phyloP scores from a whole-genome alignment of 2,888 invertebrate genomes.

The Standfussiana lucernea region DNA sequence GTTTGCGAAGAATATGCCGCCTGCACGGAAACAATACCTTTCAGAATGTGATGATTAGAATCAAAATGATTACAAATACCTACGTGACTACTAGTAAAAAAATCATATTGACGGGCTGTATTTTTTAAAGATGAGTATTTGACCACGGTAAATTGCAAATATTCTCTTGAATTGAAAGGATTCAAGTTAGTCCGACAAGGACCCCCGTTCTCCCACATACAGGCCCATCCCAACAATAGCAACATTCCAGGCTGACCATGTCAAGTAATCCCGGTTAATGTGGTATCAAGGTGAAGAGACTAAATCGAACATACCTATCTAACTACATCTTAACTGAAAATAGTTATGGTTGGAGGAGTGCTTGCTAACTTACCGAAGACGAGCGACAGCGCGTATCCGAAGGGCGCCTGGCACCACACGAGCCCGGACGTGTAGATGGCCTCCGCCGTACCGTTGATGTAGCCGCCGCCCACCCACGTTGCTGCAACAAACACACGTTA shows the following conservation, averaged over 20 bases:
- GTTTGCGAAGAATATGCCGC: slow-evolving; percentile 99
- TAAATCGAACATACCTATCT: neutral
- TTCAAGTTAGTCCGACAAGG: neutral
- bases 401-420: slow-evolving; percentile 99
- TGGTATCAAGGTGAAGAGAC: neutral
- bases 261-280: neutral
- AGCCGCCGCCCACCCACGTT: slow-evolving; percentile 99
- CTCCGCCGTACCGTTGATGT: slow-evolving; percentile 99
- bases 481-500: slow-evolving; percentile 90
- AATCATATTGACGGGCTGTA: neutral
- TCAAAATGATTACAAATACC: neutral
- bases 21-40: slow-evolving; percentile 84
- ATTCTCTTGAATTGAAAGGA: neutral
- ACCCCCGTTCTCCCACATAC: neutral
- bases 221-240: neutral
- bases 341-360: neutral
- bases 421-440: slow-evolving; percentile 98
- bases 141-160: neutral
- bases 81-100: neutral
- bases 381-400: slow-evolving; percentile 98
- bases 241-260: neutral
- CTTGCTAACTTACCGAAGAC: slow-evolving; percentile 93
- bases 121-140: neutral
- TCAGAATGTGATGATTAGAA: neutral
- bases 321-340: neutral